Base-by-base conservation (phyloP, 2,888 invertebrate species). In the Myopa tessellatipennis region DNA sequence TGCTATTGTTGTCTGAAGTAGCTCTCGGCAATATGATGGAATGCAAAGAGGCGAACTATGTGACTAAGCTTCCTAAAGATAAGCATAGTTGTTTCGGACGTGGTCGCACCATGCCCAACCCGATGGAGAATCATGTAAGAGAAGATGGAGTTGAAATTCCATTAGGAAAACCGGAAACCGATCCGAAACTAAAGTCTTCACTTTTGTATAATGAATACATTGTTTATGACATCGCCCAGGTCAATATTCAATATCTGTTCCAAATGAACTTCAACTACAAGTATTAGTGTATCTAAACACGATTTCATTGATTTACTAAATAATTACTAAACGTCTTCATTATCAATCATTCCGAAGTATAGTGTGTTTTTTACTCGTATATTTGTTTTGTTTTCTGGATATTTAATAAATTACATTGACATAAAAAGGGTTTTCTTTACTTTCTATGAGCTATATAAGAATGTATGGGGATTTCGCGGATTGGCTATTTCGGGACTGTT, bases 141-240 rank as follows among this genome's bases (percentile, higher is more conserved):
- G 87, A 90, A 16, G 94, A 94, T 87, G 96, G 95, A 8, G 92
- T 95, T 1, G 91, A 94, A 84, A 94, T 97, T 80, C 97, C 97
- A 1, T 89, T 93, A 38, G 97, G 97, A 10, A 91, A 91, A 83
- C 92, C 93, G 0, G 84, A 92, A 1, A 81, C 88, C n/a, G 85
- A 88, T 61, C 84, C 88, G 0, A 84, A 90, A 0, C 81, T 87
- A 0, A 82, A 86, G 78, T 90, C 91, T 16, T 91, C 90, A 4
- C 90, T 98, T 81, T 90, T 98, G 3, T 98, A 98, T 89, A 98
- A 98, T 90, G 98, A 98, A 93, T 96, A 94, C 85, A 96, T 99
- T 89, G 98, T 99, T 0, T 99, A 99, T 89, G 98, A 99, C 89
- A 93, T 95, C 58, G 96, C 96, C 14, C 99, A 99, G 90, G 95